These are phyloP conservation scores for Eilema depressum DNA, from an alignment of 2,888 invertebrate species.

Conservation along the genomic window DNA sequence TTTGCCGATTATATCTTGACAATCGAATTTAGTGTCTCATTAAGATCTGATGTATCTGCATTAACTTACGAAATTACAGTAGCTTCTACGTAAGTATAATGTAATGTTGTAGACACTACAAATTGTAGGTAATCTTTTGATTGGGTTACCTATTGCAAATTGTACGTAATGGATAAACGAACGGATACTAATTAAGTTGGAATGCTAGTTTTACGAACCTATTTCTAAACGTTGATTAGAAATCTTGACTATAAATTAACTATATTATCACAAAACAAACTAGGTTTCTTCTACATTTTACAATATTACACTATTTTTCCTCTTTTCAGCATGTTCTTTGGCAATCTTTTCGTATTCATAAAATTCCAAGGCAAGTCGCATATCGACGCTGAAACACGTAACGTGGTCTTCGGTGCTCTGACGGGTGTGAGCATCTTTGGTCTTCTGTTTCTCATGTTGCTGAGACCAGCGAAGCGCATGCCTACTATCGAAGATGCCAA, in stretches of 20 bases:
- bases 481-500: constrained; percentile 76
- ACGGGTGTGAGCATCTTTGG: constrained; percentile 91
- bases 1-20: not conserved
- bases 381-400: constrained; percentile 91
- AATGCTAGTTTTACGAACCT: not conserved
- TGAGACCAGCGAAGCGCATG: constrained; percentile 86
- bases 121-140: not conserved
- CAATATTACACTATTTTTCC: not conserved
- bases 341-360: constrained; percentile 97
- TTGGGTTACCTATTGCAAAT: not conserved
- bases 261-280: not conserved
- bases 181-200: not conserved
- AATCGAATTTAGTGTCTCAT: not conserved
- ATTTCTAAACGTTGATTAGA: not conserved
- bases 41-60: not conserved
- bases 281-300: not conserved
- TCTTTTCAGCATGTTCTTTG: constrained; percentile 94
- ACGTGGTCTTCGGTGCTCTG: constrained; percentile 93
- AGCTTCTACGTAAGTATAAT: not conserved
- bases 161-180: not conserved
- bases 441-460: constrained; percentile 88
- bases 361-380: constrained; percentile 93
- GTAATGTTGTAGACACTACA: not conserved
- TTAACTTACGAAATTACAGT: not conserved
- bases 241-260: not conserved